Conservation (phyloP, 2,797 vertebrate genomes). For the Falco biarmicus region DNA sequence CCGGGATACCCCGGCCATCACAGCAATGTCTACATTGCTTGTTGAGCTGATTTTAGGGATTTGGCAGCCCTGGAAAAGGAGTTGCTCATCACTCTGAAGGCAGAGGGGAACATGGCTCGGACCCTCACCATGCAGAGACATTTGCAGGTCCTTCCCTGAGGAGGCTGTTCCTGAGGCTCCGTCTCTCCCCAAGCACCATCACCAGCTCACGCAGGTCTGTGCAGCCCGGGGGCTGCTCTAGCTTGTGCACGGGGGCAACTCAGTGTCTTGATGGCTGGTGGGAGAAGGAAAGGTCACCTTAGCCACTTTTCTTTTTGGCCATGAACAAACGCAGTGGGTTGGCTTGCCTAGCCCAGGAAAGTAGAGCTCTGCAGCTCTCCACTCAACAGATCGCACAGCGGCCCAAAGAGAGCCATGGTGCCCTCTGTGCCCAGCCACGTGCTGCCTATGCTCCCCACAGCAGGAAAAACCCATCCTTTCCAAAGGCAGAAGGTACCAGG, state of each 20-base stretch:
- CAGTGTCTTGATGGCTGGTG: neutral
- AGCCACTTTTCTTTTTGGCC: rapidly evolving
- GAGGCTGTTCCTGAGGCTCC: neutral
- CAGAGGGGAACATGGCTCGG: neutral
- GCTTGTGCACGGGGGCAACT: rapidly evolving
- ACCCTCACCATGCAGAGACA: rapidly evolving
- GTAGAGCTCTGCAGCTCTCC: neutral
- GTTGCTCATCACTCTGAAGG: neutral
- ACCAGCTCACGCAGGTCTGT: rapidly evolving
- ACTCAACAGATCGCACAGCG: neutral
- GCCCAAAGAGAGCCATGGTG: rapidly evolving
- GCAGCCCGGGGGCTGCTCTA: neutral
- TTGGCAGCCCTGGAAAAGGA: neutral
- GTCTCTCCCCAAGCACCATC: neutral
- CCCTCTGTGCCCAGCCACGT: neutral
- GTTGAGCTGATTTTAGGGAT: neutral
- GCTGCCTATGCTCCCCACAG: neutral
- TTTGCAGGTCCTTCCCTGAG: rapidly evolving
- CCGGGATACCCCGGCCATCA: rapidly evolving
- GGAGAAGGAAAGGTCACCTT: neutral
- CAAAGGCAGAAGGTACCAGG: neutral
- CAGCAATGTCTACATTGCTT: rapidly evolving
- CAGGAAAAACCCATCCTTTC: neutral
- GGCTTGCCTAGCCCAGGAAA: neutral
- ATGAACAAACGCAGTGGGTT: rapidly evolving